A percentile compares a stretch with the other conserved stretches of the same genome.
These are phyloP conservation scores for Herpailurus yagouaroundi DNA, from an alignment of 2,113 vertebrate species.

Conservation along the genomic window DNA sequence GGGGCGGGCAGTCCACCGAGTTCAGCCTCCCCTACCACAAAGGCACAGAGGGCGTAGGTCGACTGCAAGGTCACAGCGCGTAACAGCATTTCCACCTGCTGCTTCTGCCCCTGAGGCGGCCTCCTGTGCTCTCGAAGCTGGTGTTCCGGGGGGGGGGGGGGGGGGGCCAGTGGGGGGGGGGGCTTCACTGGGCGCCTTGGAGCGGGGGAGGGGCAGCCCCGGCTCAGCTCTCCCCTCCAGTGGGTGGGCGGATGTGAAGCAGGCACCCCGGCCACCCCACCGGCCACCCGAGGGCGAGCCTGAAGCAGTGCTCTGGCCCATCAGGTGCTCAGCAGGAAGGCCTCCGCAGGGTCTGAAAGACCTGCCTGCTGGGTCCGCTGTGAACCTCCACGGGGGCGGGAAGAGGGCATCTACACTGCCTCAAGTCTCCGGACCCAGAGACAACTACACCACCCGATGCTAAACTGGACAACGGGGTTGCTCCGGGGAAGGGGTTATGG, in stretches of 20 bases:
- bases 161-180: too few relatives aligned
- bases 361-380: accelerated
- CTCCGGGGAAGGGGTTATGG: accelerated
- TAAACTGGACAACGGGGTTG: accelerated
- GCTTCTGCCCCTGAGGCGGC: neutral
- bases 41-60: neutral
- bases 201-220: neutral
- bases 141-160: too few relatives aligned
- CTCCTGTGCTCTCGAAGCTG: neutral
- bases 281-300: neutral
- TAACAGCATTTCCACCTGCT: too few relatives aligned
- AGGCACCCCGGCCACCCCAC: neutral
- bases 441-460: accelerated
- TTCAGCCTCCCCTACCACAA: neutral
- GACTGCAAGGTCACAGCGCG: neutral
- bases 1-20: accelerated
- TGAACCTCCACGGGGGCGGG: too few relatives aligned
- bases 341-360: accelerated
- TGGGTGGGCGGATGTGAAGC: neutral
- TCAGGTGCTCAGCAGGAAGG: neutral
- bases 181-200: neutral
- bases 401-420: neutral
- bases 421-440: neutral
- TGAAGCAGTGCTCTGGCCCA: neutral
- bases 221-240: neutral